Percentiles rank a stretch among this genome's conserved stretches.
phyloP scores from a whole-genome alignment of 1,140 invertebrate species.

The Pseudomyrmex cubaensis region DNA sequence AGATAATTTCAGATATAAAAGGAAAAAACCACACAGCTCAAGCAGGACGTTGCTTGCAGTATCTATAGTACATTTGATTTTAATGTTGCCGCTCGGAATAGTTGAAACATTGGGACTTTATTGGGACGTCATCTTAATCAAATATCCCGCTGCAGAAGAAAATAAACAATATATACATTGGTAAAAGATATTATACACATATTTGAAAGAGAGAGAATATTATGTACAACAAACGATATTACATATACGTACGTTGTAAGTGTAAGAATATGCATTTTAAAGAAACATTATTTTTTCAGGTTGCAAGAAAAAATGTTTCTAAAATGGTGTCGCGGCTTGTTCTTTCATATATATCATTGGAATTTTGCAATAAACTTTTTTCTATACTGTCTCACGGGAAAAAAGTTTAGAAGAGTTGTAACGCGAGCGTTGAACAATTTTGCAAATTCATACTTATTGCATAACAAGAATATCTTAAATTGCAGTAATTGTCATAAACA shows the following conservation, averaged over 20 bases:
- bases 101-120: constrained; percentile 81
- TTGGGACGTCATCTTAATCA: constrained; percentile 77
- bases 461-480: constrained; percentile 46
- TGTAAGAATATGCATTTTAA: background rate
- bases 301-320: constrained; percentile 78
- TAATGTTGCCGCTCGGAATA: constrained; percentile 80
- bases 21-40: constrained; percentile 67
- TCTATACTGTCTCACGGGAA: constrained; percentile 77
- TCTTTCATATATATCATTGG: constrained; percentile 78
- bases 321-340: constrained; percentile 77
- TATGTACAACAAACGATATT: background rate
- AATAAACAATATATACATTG: constrained; percentile 75
- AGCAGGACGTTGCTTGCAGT: constrained; percentile 74
- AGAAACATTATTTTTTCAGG: constrained; percentile 64
- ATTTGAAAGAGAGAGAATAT: background rate
- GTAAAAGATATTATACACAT: constrained; percentile 57
- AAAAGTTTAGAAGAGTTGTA: constrained; percentile 74
- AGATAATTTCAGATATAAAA: constrained; percentile 68
- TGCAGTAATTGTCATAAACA: constrained; percentile 67
- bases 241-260: background rate
- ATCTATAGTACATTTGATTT: constrained; percentile 79
- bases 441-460: constrained; percentile 59
- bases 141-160: constrained; percentile 63
- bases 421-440: constrained; percentile 62
- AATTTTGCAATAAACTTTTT: constrained; percentile 79